Evolutionary conservation across 2,113 vertebrate species (phyloP).

Genomic region (Menura novaehollandiae): DNA sequence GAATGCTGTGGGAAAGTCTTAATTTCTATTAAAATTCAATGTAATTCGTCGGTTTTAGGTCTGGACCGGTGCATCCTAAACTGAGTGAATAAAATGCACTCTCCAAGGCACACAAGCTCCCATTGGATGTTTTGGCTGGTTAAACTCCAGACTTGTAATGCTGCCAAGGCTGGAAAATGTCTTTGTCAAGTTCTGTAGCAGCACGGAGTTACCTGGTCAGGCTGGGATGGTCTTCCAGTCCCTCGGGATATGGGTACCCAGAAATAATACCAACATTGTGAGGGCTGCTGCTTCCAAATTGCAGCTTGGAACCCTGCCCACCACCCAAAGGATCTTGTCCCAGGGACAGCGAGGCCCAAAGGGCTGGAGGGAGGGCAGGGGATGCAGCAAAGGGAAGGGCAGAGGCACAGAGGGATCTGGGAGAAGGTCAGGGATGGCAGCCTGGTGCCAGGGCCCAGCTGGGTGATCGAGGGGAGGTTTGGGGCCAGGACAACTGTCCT

Average conservation of each 20-base stretch:
- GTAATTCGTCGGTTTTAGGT: neutral
- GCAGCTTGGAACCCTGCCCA: neutral
- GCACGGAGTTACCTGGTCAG: rapidly evolving
- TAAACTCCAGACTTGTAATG: neutral
- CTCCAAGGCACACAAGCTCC: neutral
- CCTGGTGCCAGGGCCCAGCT: neutral
- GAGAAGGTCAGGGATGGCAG: neutral
- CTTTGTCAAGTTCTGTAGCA: rapidly evolving
- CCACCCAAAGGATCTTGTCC: neutral
- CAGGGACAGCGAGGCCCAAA: rapidly evolving
- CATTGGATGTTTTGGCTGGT: neutral
- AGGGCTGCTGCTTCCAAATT: neutral
- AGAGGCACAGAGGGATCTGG: neutral
- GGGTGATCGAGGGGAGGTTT: rapidly evolving
- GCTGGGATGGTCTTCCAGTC: neutral
- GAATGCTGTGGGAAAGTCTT: neutral
- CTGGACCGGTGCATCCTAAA: neutral
- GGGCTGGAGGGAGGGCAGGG: neutral
- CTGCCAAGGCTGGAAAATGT: neutral
- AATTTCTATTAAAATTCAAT: neutral
- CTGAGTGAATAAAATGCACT: neutral
- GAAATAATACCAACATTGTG: rapidly evolving
- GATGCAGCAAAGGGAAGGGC: neutral
- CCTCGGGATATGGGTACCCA: neutral
- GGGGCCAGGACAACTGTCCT: neutral